phyloP scores from a whole-genome alignment of 2,797 vertebrate genomes.

The Euthynnus affinis region DNA sequence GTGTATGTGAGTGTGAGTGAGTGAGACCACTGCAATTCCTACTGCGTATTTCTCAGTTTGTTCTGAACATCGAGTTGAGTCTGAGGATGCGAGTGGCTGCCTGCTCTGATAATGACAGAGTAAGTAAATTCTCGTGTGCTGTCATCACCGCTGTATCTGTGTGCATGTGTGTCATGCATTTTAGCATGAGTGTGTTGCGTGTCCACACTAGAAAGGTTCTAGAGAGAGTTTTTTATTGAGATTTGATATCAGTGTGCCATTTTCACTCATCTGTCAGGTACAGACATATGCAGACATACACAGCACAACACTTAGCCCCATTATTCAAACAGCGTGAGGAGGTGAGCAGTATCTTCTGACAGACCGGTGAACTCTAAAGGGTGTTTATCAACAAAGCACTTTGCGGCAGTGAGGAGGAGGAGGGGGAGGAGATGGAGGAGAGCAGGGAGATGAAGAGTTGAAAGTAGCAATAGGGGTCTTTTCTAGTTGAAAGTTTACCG shows the following conservation, averaged over 20 bases:
- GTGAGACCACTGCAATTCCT: slow-evolving; percentile 36
- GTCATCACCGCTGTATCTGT: background rate
- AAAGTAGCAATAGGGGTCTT: slow-evolving; percentile 69
- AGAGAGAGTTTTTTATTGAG: slow-evolving; percentile 17
- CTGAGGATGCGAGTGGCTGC: slow-evolving; percentile 41
- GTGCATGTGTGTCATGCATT: slow-evolving; percentile 9
- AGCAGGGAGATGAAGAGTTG: slow-evolving; percentile 58
- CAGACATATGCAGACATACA: background rate
- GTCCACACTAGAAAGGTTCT: slow-evolving; percentile 25
- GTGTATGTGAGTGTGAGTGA: slow-evolving; percentile 22
- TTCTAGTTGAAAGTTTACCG: slow-evolving; percentile 74
- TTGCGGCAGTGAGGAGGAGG: slow-evolving; percentile 33
- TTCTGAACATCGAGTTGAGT: slow-evolving; percentile 44
- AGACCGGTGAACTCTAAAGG: slow-evolving; percentile 50
- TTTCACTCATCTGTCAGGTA: slow-evolving; percentile 36
- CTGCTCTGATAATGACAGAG: slow-evolving; percentile 44
- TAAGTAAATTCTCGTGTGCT: slow-evolving; percentile 12
- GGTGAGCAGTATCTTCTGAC: slow-evolving; percentile 52
- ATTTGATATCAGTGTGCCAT: slow-evolving; percentile 40
- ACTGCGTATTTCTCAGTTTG: slow-evolving; percentile 57
- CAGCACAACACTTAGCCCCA: slow-evolving; percentile 14
- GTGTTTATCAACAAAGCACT: slow-evolving; percentile 71
- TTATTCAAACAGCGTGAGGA: slow-evolving; percentile 45
- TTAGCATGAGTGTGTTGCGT: background rate
- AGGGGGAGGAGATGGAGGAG: slow-evolving; percentile 6